Evolutionary conservation across 2,113 vertebrate genomes (phyloP).

Genomic region (human): DNA sequence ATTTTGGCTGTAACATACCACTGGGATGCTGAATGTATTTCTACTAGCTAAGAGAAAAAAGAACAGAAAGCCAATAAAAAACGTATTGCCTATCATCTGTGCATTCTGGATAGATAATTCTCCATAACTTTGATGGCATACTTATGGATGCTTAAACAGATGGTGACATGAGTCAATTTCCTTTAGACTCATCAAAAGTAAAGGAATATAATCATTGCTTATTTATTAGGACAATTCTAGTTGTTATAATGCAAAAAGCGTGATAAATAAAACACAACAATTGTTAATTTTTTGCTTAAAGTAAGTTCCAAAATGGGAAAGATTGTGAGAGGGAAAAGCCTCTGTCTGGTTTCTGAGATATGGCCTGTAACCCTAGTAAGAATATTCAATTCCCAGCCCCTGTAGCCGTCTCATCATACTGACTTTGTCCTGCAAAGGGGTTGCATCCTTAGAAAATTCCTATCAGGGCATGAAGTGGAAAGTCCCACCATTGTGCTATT

Average conservation of each 20-base stretch:
- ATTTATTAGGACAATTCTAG: background rate
- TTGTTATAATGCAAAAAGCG: background rate
- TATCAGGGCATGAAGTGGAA: background rate
- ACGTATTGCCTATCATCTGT: background rate
- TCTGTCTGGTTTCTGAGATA: background rate
- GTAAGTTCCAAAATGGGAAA: background rate
- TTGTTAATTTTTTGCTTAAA: background rate
- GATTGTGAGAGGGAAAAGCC: background rate
- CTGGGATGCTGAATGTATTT: background rate
- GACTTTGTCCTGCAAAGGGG: background rate
- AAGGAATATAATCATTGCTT: background rate
- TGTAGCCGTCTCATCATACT: background rate
- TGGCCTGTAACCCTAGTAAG: background rate
- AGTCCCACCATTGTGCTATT: background rate
- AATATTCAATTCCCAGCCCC: background rate
- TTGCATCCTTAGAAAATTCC: background rate
- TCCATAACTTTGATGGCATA: background rate
- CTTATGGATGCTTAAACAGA: background rate
- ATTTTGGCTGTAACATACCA: background rate
- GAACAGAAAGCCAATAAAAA: background rate
- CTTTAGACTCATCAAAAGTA: conserved; percentile 7
- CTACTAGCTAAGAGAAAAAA: background rate
- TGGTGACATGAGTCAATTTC: background rate
- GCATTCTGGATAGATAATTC: background rate
- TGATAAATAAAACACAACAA: background rate